These are phyloP conservation scores for Catostylus mosaicus DNA, from an alignment of 30 jellyfish, hydroid and myxozoan genomes.

Conservation along the genomic window DNA sequence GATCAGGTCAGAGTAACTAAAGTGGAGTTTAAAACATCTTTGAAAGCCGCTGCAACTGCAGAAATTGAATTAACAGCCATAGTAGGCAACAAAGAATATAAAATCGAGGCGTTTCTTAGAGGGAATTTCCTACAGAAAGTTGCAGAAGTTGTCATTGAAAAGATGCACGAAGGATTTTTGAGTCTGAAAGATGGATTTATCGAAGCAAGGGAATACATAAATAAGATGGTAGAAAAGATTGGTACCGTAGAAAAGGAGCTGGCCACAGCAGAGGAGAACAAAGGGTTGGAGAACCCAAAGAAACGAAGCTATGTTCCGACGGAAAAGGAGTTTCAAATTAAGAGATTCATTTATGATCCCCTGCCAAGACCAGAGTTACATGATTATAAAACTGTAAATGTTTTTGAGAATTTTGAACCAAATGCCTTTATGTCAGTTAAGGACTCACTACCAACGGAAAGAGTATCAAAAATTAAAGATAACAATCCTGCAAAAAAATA, in stretches of 20 bases:
- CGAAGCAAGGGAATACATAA: slow-evolving; percentile 13
- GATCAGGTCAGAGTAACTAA: neutral
- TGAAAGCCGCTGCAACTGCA: slow-evolving; percentile 27
- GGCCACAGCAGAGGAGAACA: neutral
- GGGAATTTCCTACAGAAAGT: neutral
- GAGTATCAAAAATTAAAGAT: neutral
- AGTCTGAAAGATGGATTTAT: neutral
- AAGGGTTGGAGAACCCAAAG: neutral
- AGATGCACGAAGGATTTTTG: neutral
- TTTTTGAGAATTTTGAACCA: slow-evolving; percentile 26
- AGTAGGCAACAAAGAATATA: neutral
- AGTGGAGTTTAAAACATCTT: slow-evolving; percentile 7
- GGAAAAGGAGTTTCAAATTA: slow-evolving; percentile 4
- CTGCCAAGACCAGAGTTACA: slow-evolving; percentile 23
- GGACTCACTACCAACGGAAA: slow-evolving; percentile 9
- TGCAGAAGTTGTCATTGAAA: slow-evolving; percentile 19
- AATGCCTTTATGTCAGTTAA: neutral
- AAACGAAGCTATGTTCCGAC: slow-evolving; percentile 33
- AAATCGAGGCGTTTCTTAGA: neutral
- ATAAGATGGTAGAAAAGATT: neutral
- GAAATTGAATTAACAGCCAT: slow-evolving; percentile 12
- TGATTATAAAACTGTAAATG: slow-evolving; percentile 8
- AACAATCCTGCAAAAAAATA: slow-evolving; percentile 5
- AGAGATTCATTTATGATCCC: slow-evolving; percentile 29
- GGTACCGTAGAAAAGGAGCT: slow-evolving; percentile 9